phyloP scores from a whole-genome alignment of 2,113 vertebrate genomes.

The Centrocercus urophasianus region DNA sequence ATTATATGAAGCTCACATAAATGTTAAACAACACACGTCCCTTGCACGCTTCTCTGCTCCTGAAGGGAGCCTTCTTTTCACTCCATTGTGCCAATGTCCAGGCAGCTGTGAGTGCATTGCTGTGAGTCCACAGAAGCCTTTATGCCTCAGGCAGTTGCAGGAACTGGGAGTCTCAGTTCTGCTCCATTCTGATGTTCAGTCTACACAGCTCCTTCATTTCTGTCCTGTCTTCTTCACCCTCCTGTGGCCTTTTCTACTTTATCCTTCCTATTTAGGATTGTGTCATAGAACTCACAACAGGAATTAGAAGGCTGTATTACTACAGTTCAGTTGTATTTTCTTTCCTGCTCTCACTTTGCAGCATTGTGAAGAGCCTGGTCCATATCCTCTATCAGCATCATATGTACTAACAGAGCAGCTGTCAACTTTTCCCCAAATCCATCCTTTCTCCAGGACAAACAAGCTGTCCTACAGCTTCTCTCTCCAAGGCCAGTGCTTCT shows the following conservation, averaged over 20 bases:
- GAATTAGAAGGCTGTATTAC: neutral
- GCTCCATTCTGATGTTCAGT: neutral
- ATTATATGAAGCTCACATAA: neutral
- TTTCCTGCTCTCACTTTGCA: neutral
- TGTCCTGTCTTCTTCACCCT: neutral
- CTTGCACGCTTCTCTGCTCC: neutral
- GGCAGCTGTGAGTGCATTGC: neutral
- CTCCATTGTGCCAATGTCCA: neutral
- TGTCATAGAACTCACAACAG: neutral
- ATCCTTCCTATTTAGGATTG: neutral
- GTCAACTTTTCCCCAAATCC: neutral
- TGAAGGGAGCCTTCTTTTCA: neutral
- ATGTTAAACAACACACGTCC: neutral
- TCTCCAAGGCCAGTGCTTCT: fast-evolving
- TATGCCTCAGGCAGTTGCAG: neutral
- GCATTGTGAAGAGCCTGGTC: neutral
- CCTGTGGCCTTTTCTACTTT: neutral
- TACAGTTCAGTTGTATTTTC: neutral
- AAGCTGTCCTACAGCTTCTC: neutral
- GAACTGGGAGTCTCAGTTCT: neutral
- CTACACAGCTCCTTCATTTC: neutral
- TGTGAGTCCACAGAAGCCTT: neutral
- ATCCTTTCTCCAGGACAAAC: neutral
- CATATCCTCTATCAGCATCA: fast-evolving
- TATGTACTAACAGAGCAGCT: neutral